Evolutionary conservation across 2,797 vertebrate genomes (phyloP), one percentile per base, ranked within the genome.

Genomic region (Danio tinwini): DNA sequence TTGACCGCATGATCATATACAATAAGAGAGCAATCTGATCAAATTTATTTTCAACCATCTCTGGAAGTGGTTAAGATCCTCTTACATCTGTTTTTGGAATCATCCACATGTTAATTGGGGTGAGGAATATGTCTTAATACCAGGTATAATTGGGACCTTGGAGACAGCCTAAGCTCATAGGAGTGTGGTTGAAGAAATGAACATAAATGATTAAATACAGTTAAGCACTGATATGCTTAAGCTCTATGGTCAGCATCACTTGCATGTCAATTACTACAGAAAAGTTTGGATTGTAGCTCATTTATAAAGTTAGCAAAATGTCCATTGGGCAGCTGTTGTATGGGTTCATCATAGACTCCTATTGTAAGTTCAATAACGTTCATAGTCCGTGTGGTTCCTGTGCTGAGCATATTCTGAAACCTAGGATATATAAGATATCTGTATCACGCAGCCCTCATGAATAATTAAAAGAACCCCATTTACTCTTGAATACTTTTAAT

Each of bases 331-430:
- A 58, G 53, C 70, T 58, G 40, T 45, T 45, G 5, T 19, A 53
- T 16, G 17, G 62, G 55, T 47, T 55, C 50, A 52, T 44, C 16
- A 47, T 21, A 58, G 42, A 45, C 42, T 49, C 56, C 16, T 21
- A 58, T 42, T 78, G n/a, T 61, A 70, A 49, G n/a, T 69, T 3
- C 29, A 90, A 85, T 88, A 91, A 81, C 88, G 88, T 89, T 87
- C 88, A 89, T 88, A 91, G 90, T 85, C 83, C 90, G 88, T 85
- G 62, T 83, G 73, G 79, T 88, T 82, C 72, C 82, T 81, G 82
- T 84, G 85, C 80, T 81, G 85, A 76, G 84, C 83, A 50, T 64
- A 21, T 65, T 83, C 7, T 58, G 45, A 55, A 74, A 50, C 53
- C 55, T 37, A 65, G 21, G 17, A 50, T 19, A 68, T 56, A 74